A percentile compares a stretch with the other conserved stretches of the same genome.
Conservation (phyloP, 2,113 vertebrate species). For the Apodemus speciosus region DNA sequence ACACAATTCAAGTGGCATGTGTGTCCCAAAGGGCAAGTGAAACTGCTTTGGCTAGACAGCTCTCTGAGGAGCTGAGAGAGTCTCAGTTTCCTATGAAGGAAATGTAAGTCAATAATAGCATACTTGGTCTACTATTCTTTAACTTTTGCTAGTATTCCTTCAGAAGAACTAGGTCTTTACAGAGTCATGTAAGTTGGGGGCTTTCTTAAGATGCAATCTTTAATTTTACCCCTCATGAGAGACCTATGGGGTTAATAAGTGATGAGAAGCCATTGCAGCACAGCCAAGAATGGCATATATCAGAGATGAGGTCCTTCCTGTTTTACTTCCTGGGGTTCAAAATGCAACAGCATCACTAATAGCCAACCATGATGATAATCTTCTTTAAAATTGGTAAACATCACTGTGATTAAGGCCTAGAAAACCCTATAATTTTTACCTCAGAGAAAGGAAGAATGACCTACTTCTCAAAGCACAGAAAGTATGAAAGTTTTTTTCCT, state of each 20-base stretch:
- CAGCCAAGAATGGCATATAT: neutral
- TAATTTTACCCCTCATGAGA: neutral
- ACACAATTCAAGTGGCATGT: neutral
- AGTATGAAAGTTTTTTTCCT: slow-evolving; percentile 30
- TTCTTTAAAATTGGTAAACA: slow-evolving; percentile 43
- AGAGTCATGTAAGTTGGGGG: neutral
- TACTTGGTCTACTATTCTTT: neutral
- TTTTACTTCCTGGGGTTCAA: slow-evolving; percentile 34
- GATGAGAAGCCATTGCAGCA: neutral
- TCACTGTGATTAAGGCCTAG: slow-evolving; percentile 35
- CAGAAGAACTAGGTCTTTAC: neutral
- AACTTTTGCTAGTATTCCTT: neutral
- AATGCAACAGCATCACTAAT: slow-evolving; percentile 10
- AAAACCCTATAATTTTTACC: slow-evolving; percentile 45
- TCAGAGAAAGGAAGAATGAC: slow-evolving; percentile 29
- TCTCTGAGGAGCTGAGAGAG: neutral
- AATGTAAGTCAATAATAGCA: neutral
- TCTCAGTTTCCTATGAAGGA: neutral
- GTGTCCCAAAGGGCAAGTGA: neutral
- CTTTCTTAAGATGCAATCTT: neutral
- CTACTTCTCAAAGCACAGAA: slow-evolving; percentile 1
- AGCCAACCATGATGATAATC: slow-evolving; percentile 47
- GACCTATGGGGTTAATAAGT: neutral
- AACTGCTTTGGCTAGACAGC: neutral
- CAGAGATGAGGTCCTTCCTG: neutral